Percentiles rank a stretch among this genome's conserved stretches.
These are phyloP conservation scores for Silurus aristotelis DNA, from an alignment of 2,797 vertebrate species.

Conservation along the genomic window DNA sequence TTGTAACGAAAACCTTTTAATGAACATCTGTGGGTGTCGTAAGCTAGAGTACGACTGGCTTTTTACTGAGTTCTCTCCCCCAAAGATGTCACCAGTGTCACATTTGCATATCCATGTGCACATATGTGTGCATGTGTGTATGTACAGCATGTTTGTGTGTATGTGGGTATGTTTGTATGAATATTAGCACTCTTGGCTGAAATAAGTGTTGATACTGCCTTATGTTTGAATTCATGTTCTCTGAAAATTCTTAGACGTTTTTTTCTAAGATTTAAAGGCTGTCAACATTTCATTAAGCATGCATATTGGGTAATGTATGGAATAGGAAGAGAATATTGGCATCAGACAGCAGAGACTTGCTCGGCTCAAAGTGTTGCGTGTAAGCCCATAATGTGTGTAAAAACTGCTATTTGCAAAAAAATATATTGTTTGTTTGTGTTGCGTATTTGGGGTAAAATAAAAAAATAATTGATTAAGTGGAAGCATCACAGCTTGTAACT, in stretches of 20 bases:
- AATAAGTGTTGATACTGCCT: slow-evolving; percentile 23
- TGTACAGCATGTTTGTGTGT: background rate
- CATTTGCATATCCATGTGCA: background rate
- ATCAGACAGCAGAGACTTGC: background rate
- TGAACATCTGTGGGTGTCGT: slow-evolving; percentile 15
- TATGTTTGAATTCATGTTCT: slow-evolving; percentile 5
- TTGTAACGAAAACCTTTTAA: background rate
- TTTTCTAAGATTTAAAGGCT: background rate
- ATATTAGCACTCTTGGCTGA: slow-evolving; percentile 19
- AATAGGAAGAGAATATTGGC: background rate
- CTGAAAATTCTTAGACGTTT: background rate
- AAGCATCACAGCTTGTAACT: background rate
- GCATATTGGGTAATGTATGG: background rate
- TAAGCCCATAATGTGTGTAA: background rate
- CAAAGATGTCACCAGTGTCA: background rate
- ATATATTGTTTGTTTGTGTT: slow-evolving; percentile 16
- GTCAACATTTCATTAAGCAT: background rate
- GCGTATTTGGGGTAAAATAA: slow-evolving; percentile 11
- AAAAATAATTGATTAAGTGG: slow-evolving; percentile 25
- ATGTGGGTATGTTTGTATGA: slow-evolving; percentile 11
- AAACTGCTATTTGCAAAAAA: slow-evolving; percentile 3
- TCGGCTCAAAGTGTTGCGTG: background rate
- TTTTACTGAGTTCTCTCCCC: background rate
- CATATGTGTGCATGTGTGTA: background rate
- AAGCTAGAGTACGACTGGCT: background rate